Evolutionary conservation across 2,888 invertebrate species (phyloP), one percentile per base, ranked within the genome.

Genomic region (Acanthopleura granulata): DNA sequence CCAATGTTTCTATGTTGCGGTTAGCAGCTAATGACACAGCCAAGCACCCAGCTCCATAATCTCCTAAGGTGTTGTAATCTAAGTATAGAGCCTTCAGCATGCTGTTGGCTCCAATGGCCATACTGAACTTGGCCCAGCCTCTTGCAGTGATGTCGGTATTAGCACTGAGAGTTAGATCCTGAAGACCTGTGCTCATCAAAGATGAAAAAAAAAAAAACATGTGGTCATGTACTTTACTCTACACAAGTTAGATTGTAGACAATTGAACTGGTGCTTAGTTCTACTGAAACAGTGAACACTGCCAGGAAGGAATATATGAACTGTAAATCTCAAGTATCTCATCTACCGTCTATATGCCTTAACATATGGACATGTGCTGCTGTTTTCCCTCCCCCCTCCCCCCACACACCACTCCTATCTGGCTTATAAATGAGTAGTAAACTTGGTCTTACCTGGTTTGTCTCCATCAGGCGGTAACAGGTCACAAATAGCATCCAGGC

Each of bases 61-160:
- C 86, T 14, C 86, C 87, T 0, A 89, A 76, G 1, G 78, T 78
- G 76, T 89, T 89, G 79, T 87, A 89, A 74, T 89, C 89, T 9
- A 89, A 73, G 74, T 83, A 83, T 16, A 89, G 81, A 49, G 81
- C 79, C 4, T 80, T 74, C 49, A 89, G 78, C 14, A 75, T 30
- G 61, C 72, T 79, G 49, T 79, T 82, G 50, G 85, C 82, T 25
- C 87, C 84, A 40, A 89, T 70, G 9, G 87, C 85, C 76, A 88
- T 79, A n/a, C 84, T 84, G 51, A 89, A 80, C 72, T 82, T 82
- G 18, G 82, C 78, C 89, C 89, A 89, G 3, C 86, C 88, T 30
- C 81, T 74, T 0, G 78, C 74, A 25, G 85, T 84, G 25, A 89
- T 86, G 11, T 77, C 79, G 9, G 83, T 83, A 74, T 89, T 89